A percentile compares a stretch with the other conserved stretches of the same genome.
Evolutionary conservation across 2,797 vertebrate genomes (phyloP).

Genomic region (Tadarida brasiliensis): DNA sequence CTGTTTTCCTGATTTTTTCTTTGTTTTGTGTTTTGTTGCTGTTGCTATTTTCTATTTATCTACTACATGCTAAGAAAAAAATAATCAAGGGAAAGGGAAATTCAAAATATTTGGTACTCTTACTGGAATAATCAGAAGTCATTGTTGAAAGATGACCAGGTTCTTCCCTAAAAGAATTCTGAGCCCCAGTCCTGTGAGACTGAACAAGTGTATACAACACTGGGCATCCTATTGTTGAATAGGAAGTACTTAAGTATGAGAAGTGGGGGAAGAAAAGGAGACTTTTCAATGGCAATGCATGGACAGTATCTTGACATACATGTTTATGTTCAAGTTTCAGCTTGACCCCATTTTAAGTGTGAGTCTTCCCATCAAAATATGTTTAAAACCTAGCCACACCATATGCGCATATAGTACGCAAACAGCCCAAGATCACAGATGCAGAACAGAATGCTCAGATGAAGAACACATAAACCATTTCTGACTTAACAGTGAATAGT

Average conservation of each 20-base stretch:
- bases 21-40: background rate
- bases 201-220: accelerated
- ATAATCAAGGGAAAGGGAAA: background rate
- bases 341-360: background rate
- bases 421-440: background rate
- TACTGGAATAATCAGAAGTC: background rate
- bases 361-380: background rate
- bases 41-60: background rate
- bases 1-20: background rate
- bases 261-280: background rate
- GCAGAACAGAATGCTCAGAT: background rate
- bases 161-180: background rate
- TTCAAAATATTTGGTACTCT: background rate
- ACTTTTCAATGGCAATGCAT: background rate
- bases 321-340: background rate
- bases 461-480: background rate
- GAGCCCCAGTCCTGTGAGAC: background rate
- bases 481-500: background rate
- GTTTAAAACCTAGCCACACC: background rate
- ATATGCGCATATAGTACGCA: background rate
- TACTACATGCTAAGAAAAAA: background rate
- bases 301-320: background rate
- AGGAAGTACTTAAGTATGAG: background rate
- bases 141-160: background rate
- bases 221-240: background rate